Percentiles rank a stretch among this genome's conserved stretches.
These are phyloP conservation scores for Conopomorpha cramerella DNA, from an alignment of 1,140 invertebrate genomes.

Conservation along the genomic window DNA sequence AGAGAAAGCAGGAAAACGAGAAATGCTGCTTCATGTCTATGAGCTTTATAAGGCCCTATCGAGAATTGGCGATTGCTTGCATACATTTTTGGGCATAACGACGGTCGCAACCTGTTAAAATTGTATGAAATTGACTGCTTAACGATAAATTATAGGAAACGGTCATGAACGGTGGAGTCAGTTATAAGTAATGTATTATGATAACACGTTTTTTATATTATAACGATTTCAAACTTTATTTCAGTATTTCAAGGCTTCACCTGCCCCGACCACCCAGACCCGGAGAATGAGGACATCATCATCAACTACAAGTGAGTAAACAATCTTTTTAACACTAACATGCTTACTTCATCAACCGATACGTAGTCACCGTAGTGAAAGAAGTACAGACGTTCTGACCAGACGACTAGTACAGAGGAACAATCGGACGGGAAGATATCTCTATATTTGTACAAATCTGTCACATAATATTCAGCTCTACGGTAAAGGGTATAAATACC, in stretches of 20 bases:
- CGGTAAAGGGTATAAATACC: too few relatives aligned
- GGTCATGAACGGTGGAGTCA: too few relatives aligned
- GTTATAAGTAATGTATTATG: neutral
- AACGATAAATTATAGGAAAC: neutral
- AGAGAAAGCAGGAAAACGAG: too few relatives aligned
- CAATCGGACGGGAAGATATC: too few relatives aligned
- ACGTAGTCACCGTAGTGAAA: too few relatives aligned
- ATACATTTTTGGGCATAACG: neutral
- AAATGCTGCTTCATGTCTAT: too few relatives aligned
- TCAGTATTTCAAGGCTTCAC: conserved; percentile 16
- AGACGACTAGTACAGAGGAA: too few relatives aligned
- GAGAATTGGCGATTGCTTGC: neutral
- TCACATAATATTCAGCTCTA: too few relatives aligned
- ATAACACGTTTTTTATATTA: neutral
- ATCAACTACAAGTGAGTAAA: conserved; percentile 12
- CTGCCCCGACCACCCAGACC: conserved; percentile 9
- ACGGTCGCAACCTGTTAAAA: neutral
- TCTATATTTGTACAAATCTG: too few relatives aligned
- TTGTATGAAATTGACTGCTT: neutral
- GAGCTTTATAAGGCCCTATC: neutral
- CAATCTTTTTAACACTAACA: neutral
- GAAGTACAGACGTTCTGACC: too few relatives aligned
- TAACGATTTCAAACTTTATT: conserved; percentile 6
- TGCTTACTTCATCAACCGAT: too few relatives aligned
- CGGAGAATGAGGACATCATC: conserved; percentile 10